A percentile compares a stretch with the other conserved stretches of the same genome.
These are phyloP conservation scores for Phragmatobia fuliginosa DNA, from an alignment of 2,888 invertebrate species.

Conservation along the genomic window DNA sequence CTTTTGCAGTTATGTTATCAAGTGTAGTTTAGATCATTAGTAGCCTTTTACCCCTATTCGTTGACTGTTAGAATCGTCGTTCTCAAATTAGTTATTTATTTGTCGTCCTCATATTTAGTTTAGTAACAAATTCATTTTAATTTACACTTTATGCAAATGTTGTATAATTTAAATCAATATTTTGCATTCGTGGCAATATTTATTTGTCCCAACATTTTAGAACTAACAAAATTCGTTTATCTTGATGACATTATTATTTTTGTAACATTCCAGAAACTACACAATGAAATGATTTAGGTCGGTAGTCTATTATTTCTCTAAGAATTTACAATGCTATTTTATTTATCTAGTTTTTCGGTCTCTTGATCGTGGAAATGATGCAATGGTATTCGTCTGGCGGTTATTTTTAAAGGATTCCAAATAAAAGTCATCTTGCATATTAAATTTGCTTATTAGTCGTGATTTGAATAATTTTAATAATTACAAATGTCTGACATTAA, in stretches of 20 bases:
- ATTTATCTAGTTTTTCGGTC: constrained; percentile 18
- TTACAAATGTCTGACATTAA: background rate
- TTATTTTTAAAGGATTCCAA: background rate
- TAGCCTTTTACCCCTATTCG: too few relatives aligned
- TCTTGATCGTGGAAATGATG: background rate
- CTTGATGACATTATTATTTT: constrained; percentile 42
- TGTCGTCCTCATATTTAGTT: too few relatives aligned
- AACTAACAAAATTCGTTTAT: constrained; percentile 35
- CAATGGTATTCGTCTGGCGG: background rate
- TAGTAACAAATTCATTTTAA: too few relatives aligned
- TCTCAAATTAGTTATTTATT: background rate
- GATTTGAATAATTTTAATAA: background rate
- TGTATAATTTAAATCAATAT: constrained; percentile 30
- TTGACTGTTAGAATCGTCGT: too few relatives aligned
- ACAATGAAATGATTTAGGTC: constrained; percentile 33
- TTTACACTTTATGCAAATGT: constrained; percentile 12
- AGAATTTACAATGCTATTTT: constrained; percentile 9
- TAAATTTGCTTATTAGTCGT: constrained; percentile 3
- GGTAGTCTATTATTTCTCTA: constrained; percentile 28
- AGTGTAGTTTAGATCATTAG: too few relatives aligned
- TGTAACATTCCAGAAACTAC: constrained; percentile 28
- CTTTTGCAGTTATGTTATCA: too few relatives aligned
- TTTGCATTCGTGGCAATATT: constrained; percentile 37
- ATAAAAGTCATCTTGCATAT: background rate
- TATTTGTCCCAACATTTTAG: constrained; percentile 21